These are phyloP conservation scores for Diabrotica balteata DNA, from an alignment of 2,888 invertebrate genomes.

Conservation along the genomic window DNA sequence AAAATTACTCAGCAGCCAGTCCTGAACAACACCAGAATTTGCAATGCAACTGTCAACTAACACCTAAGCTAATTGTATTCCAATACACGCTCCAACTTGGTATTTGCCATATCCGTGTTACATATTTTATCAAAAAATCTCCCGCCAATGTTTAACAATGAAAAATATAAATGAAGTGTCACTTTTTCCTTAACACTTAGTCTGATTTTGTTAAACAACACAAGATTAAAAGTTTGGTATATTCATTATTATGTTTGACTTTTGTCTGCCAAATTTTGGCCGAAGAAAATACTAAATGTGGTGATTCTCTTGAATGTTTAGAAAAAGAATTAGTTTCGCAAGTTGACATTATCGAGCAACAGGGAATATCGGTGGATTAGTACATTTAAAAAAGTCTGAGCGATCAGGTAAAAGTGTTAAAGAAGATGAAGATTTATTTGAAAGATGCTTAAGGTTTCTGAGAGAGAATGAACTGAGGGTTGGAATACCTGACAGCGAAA, in stretches of 20 bases:
- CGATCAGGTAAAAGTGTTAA: slow-evolving; percentile 42
- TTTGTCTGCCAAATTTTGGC: slow-evolving; percentile 8
- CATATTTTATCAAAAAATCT: slow-evolving; percentile 41
- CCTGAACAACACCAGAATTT: not conserved
- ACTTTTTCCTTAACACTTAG: slow-evolving; percentile 26
- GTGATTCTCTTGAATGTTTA: slow-evolving; percentile 51
- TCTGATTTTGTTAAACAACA: slow-evolving; percentile 13
- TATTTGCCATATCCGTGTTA: slow-evolving; percentile 52
- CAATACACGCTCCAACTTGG: slow-evolving; percentile 52
- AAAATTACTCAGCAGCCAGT: not conserved
- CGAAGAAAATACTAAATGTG: slow-evolving; percentile 41
- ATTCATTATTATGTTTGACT: slow-evolving; percentile 2
- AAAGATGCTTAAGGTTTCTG: slow-evolving; percentile 62
- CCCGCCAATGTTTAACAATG: slow-evolving; percentile 32
- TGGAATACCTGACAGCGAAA: slow-evolving; percentile 56
- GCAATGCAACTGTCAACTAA: slow-evolving; percentile 8
- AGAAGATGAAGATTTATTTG: slow-evolving; percentile 58
- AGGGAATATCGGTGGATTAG: slow-evolving; percentile 59
- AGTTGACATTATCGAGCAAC: slow-evolving; percentile 60
- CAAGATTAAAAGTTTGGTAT: slow-evolving; percentile 37
- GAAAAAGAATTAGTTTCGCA: slow-evolving; percentile 61
- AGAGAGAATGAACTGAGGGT: slow-evolving; percentile 62
- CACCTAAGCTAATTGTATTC: slow-evolving; percentile 33
- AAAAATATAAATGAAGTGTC: slow-evolving; percentile 35
- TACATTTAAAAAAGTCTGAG: slow-evolving; percentile 55